Conservation (phyloP, 2,888 invertebrate genomes). For the Smittia aterrima region DNA sequence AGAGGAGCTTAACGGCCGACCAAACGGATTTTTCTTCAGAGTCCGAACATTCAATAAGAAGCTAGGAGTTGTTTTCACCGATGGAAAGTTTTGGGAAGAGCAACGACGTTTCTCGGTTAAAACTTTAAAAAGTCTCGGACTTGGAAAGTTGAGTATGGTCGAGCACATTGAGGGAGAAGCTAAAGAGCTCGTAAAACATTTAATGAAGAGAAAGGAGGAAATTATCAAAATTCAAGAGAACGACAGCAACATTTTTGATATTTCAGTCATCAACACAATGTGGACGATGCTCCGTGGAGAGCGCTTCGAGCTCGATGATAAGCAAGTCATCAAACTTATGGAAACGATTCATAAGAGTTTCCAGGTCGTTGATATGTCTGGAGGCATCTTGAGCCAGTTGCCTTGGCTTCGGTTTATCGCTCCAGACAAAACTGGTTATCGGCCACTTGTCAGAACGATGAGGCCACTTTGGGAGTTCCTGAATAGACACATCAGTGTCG, state of each 20-base stretch:
- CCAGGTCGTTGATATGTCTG: slow-evolving; percentile 62
- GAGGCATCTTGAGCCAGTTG: slow-evolving; percentile 67
- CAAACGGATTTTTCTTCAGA: slow-evolving; percentile 67
- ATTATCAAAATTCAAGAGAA: slow-evolving; percentile 55
- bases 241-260: slow-evolving; percentile 55
- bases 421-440: slow-evolving; percentile 64
- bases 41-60: slow-evolving; percentile 66
- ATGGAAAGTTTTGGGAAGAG: slow-evolving; percentile 65
- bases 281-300: slow-evolving; percentile 67
- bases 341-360: slow-evolving; percentile 63
- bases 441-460: slow-evolving; percentile 56
- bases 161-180: slow-evolving; percentile 61
- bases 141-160: slow-evolving; percentile 63
- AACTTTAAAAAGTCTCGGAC: slow-evolving; percentile 63
- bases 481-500: slow-evolving; percentile 57
- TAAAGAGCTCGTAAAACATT: slow-evolving; percentile 55
- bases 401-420: slow-evolving; percentile 66
- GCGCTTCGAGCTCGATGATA: slow-evolving; percentile 62
- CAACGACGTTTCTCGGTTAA: slow-evolving; percentile 66
- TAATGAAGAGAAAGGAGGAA: slow-evolving; percentile 48
- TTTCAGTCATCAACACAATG: slow-evolving; percentile 65
- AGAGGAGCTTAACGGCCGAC: slow-evolving; percentile 68
- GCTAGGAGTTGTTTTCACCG: slow-evolving; percentile 67
- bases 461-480: slow-evolving; percentile 59
- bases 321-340: slow-evolving; percentile 58